Percentiles rank a stretch among this genome's conserved stretches.
phyloP scores from a whole-genome alignment of 2,888 invertebrate genomes.

The Pseudococcus jackbeardsleyi region DNA sequence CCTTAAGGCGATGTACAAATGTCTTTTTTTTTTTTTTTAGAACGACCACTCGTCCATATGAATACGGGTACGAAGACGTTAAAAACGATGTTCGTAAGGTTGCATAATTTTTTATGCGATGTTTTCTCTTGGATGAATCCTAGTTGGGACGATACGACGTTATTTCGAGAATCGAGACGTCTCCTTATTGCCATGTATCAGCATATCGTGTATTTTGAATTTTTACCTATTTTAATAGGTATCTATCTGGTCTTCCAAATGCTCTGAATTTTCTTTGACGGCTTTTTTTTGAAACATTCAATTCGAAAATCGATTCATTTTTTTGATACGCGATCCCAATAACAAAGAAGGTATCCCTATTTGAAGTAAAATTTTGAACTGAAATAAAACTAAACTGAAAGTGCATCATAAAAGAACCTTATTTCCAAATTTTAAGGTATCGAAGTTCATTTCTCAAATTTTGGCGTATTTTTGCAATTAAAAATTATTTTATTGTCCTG shows the following conservation, averaged over 20 bases:
- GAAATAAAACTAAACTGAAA: too few relatives aligned
- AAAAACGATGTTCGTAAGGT: slow-evolving; percentile 81
- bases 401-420: too few relatives aligned
- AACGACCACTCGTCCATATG: slow-evolving; percentile 82
- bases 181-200: slow-evolving; percentile 82
- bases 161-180: slow-evolving; percentile 81
- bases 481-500: too few relatives aligned
- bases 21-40: slow-evolving; percentile 70
- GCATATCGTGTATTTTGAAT: slow-evolving; percentile 84
- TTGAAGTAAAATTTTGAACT: too few relatives aligned
- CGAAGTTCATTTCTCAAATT: too few relatives aligned
- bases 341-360: too few relatives aligned
- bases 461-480: too few relatives aligned
- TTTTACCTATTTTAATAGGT: slow-evolving; percentile 82
- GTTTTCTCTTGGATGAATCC: slow-evolving; percentile 78
- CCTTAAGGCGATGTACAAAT: not conserved
- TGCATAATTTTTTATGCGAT: slow-evolving; percentile 82
- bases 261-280: too few relatives aligned
- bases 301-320: too few relatives aligned
- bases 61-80: slow-evolving; percentile 80
- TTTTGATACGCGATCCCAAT: too few relatives aligned
- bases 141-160: slow-evolving; percentile 78
- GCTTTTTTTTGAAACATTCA: too few relatives aligned
- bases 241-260: slow-evolving; percentile 52
- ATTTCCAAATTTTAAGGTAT: too few relatives aligned